Evolutionary conservation across 1,140 invertebrate genomes (phyloP), one percentile per base, ranked within the genome.

Genomic region (Neuroterus valhalla): DNA sequence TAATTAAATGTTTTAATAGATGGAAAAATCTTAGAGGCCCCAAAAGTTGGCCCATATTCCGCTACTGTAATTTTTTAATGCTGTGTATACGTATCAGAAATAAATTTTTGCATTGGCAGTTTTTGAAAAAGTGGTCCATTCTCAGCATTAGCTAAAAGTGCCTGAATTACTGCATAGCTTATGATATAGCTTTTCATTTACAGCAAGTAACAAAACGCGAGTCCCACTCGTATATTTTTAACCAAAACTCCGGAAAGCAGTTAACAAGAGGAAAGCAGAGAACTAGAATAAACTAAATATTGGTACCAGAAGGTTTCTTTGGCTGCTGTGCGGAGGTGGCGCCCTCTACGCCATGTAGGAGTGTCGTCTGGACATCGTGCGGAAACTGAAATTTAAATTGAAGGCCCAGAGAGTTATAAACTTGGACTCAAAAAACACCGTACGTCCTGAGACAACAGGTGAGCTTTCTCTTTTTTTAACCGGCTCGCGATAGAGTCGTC

Each of bases 221-320:
- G 73, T 71, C 75, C 75, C 71, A 71, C 75, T 71, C 44, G 69
- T 79, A 74, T 79, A 79, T 79, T 79, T 79, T 74, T 79, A 79
- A 79, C 75, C 71, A 71, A 68, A 71, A 68, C 62, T 48, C 66
- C 50, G 50, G 43, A 69, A 44, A 67, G 17, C 46, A 19, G 21
- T 23, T 43, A 17, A 1, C n/a, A n/a, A 21, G 2, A n/a, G 46
- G 8, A 14, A 26, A 8, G 66, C 15, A 26, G 6, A 45, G 55
- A 55, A 38, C 52, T 55, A 55, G 52, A 55, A 12, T 55, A 55
- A 55, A 21, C 14, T 23, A 11, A 21, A 55, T 26, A 15, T 23
- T 17, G 48, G 17, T 50, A 50, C 21, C 55, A 23, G 31, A 62
- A 62, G 26, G 21, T 50, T 62, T 3, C 26, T 38, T 31, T 4